Evolutionary conservation across 2,888 invertebrate species (phyloP), one percentile per base, ranked within the genome.

Genomic region (Carcina quercana): DNA sequence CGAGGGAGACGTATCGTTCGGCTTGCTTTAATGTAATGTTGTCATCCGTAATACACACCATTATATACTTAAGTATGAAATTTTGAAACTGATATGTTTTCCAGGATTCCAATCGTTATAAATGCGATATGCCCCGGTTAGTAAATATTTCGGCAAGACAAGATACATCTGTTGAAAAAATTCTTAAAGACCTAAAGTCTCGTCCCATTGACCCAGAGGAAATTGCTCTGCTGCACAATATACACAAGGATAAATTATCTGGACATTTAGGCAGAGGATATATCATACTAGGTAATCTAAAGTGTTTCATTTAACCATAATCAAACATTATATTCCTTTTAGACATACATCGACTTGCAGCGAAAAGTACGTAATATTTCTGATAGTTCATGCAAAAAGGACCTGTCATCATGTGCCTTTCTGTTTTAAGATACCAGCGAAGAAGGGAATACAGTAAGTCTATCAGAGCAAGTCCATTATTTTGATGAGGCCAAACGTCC

Each of bases 211-310:
- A 86, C 43, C 64, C 74, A 0, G 86, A 87, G 43, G 83, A 83
- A 46, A 63, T 83, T 3, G 73, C 59, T 1, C 57, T 87, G 1
- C 55, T 86, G 1, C 85, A 86, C 38, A 74, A 72, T 34, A 57
- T 84, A 4, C 85, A 79, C 43, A 56, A 73, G 5, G 64, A 59
- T 30, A 71, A 79, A n/a, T 85, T 86, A 32, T 46, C 69, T 35
- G 86, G 87, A 1, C 90, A 91, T 55, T 84, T 88, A 8, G 88
- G 86, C 54, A 70, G 91, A 43, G 92, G 92, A 1, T 91, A 84
- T 53, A 68, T 86, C 5, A 58, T 92, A 32, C 50, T 82, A 1
- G 65, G 32, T 34, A 22, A 11, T n/a, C 12, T 11, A 5, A 3
- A 2, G 22, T 2, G 11, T 2, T 5, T 17, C 5, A 17, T 17